A percentile compares a stretch with the other conserved stretches of the same genome.
phyloP scores from a whole-genome alignment of 2,888 invertebrate species.

The Polietes domitor region DNA sequence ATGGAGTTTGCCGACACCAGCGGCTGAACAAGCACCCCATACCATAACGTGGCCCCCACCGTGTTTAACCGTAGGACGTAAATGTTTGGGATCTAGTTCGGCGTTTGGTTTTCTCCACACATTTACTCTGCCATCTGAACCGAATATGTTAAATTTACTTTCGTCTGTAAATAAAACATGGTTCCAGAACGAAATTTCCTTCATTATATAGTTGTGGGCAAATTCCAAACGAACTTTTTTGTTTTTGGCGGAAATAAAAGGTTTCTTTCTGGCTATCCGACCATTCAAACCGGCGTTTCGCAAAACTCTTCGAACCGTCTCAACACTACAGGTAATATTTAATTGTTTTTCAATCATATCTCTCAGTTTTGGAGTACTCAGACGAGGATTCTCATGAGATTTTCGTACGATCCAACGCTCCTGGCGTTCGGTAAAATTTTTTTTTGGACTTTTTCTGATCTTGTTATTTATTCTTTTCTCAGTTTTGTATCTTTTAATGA shows the following conservation, averaged over 20 bases:
- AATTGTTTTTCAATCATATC: neutral
- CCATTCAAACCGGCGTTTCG: neutral
- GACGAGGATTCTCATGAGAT: neutral
- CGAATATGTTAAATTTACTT: too few relatives aligned
- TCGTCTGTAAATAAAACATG: slow-evolving; percentile 4
- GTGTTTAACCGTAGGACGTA: slow-evolving; percentile 27
- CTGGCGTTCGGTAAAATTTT: too few relatives aligned
- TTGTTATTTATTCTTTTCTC: too few relatives aligned
- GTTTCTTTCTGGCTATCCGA: neutral
- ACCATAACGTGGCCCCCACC: slow-evolving; percentile 6
- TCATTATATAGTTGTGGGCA: neutral
- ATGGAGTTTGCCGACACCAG: neutral
- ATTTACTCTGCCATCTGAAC: slow-evolving; percentile 28
- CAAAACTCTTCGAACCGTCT: neutral
- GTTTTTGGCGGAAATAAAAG: too few relatives aligned
- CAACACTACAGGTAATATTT: too few relatives aligned
- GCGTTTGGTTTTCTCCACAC: slow-evolving; percentile 36
- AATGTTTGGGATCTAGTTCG: slow-evolving; percentile 33
- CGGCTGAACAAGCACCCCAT: slow-evolving; percentile 3
- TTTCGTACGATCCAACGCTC: neutral
- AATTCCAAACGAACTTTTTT: neutral
- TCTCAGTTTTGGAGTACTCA: neutral
- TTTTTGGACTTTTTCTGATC: too few relatives aligned
- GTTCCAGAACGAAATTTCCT: neutral
- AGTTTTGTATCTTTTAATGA: too few relatives aligned